Conservation (phyloP, 1,140 invertebrate genomes). For the Batillaria attramentaria region DNA sequence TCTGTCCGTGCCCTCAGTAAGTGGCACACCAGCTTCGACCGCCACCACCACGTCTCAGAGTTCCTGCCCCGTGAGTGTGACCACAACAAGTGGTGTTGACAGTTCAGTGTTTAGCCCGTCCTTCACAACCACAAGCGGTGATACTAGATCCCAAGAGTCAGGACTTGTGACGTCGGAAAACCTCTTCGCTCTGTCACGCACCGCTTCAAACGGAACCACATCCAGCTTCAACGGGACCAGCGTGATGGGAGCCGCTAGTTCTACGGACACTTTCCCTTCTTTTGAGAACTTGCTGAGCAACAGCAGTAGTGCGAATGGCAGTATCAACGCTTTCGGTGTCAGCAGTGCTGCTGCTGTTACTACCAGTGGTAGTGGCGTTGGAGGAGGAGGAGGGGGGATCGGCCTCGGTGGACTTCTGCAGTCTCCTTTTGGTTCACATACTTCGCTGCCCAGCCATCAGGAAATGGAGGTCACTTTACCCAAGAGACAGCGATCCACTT, state of each 20-base stretch:
- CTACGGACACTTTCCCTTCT: background rate
- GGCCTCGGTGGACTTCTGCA: background rate
- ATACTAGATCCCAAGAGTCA: background rate
- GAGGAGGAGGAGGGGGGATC: background rate
- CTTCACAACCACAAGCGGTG: background rate
- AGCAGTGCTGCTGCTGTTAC: background rate
- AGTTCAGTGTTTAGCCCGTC: conserved; percentile 1
- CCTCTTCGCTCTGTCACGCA: conserved; percentile 11
- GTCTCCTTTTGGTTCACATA: background rate
- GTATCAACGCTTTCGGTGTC: background rate
- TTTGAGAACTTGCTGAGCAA: background rate
- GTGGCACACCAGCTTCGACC: background rate
- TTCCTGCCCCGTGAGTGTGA: background rate
- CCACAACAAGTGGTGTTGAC: background rate
- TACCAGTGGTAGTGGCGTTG: background rate
- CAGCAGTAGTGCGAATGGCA: conserved; percentile 25
- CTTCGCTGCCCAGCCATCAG: background rate
- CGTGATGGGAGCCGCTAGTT: too few relatives aligned
- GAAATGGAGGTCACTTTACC: background rate
- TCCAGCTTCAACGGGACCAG: too few relatives aligned
- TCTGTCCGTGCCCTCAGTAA: too few relatives aligned
- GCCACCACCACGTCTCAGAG: background rate
- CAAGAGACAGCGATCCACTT: conserved; percentile 20
- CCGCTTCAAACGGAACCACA: too few relatives aligned
- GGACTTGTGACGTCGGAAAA: background rate